Evolutionary conservation across 2,888 invertebrate species (phyloP).

Genomic region (Scrobipalpa costella): DNA sequence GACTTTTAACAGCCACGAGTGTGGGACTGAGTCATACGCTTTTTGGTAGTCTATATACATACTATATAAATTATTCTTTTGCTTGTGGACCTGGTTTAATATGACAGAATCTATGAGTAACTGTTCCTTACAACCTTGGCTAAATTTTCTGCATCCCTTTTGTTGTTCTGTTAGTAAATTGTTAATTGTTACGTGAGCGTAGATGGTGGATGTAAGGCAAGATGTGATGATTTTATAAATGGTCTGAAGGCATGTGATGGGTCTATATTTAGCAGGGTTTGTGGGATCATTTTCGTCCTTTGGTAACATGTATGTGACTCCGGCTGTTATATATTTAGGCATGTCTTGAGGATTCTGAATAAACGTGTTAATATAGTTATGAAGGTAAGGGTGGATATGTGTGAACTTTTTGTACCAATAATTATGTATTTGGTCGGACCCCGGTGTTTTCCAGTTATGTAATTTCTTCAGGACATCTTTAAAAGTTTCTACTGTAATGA

Average conservation of each 20-base stretch:
- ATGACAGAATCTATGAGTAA: too few species aligned
- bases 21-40: too few species aligned
- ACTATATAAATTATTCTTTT: too few species aligned
- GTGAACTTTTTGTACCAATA: background rate
- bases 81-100: too few species aligned
- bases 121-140: too few species aligned
- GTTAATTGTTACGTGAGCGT: background rate
- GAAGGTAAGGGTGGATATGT: background rate
- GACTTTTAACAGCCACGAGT: background rate
- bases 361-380: background rate
- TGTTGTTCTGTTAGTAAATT: conserved; percentile 2
- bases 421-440: too few species aligned
- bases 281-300: background rate
- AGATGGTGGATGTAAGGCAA: background rate
- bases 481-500: background rate
- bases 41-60: too few species aligned
- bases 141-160: background rate
- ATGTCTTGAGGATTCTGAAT: background rate
- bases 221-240: background rate
- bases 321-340: background rate
- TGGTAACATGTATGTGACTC: background rate
- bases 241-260: too few species aligned
- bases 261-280: background rate
- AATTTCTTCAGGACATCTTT: background rate
- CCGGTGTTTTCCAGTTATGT: too few species aligned